phyloP scores from a whole-genome alignment of 2,888 invertebrate species.

The Nematopogon swammerdamellus region DNA sequence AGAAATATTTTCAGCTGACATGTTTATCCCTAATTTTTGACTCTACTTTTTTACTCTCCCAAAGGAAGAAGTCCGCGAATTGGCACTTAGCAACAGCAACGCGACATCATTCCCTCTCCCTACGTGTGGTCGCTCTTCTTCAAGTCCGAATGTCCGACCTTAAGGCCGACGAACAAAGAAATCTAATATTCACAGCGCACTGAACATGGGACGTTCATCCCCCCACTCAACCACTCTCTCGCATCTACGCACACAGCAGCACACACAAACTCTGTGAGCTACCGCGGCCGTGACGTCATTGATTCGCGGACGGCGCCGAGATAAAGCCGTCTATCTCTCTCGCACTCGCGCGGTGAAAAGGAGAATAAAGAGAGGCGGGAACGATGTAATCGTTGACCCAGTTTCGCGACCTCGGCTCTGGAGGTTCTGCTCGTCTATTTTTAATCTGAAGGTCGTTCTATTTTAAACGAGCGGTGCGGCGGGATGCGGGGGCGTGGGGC shows the following conservation, averaged over 20 bases:
- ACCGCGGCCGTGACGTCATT: slow-evolving; percentile 35
- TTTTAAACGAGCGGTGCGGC: slow-evolving; percentile 36
- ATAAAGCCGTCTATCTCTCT: slow-evolving; percentile 22
- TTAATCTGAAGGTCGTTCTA: slow-evolving; percentile 54
- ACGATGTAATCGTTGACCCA: slow-evolving; percentile 32
- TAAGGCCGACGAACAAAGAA: not conserved
- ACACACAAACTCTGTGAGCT: slow-evolving; percentile 46
- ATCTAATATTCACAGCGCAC: not conserved
- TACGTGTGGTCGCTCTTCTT: too few species aligned
- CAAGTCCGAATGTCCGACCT: too few species aligned
- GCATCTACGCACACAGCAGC: slow-evolving; percentile 6
- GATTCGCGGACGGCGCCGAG: slow-evolving; percentile 26
- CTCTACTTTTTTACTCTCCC: too few species aligned
- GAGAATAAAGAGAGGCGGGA: slow-evolving; percentile 23
- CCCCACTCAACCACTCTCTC: too few species aligned
- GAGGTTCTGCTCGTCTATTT: slow-evolving; percentile 50
- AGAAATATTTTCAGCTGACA: too few species aligned
- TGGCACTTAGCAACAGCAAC: too few species aligned
- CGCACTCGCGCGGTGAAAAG: slow-evolving; percentile 6
- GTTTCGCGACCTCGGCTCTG: slow-evolving; percentile 47
- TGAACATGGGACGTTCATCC: slow-evolving; percentile 15
- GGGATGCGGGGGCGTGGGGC: slow-evolving; percentile 12
- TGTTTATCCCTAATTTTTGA: too few species aligned
- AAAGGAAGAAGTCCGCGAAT: too few species aligned
- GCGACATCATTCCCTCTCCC: too few species aligned